phyloP scores from a whole-genome alignment of 2,888 invertebrate species.

The Lithosia quadra region DNA sequence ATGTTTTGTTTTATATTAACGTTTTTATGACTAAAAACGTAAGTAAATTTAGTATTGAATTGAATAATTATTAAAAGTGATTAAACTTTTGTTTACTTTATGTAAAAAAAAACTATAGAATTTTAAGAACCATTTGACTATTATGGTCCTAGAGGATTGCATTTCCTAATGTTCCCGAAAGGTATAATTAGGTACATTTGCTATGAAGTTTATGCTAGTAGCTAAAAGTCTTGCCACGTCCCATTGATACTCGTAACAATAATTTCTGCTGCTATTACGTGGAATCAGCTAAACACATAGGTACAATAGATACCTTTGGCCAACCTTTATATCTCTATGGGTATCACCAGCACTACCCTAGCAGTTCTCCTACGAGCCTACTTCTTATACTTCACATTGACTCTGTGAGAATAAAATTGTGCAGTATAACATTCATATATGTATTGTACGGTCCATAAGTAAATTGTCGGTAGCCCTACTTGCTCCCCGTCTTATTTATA shows the following conservation, averaged over 20 bases:
- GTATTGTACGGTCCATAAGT: neutral
- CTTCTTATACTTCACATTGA: no score
- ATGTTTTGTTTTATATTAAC: neutral
- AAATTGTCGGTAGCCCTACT: constrained; percentile 14
- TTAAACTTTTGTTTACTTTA: neutral
- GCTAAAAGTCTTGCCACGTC: neutral
- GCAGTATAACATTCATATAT: neutral
- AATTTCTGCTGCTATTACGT: neutral
- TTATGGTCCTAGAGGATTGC: neutral
- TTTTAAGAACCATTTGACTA: neutral
- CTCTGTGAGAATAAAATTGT: no score
- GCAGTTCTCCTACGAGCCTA: no score
- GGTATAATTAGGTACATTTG: neutral
- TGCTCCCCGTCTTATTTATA: constrained; percentile 45
- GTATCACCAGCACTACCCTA: no score
- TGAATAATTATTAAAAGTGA: neutral
- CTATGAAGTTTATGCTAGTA: neutral
- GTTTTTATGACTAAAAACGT: neutral
- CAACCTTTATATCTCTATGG: no score
- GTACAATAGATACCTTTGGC: no score
- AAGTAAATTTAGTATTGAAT: neutral
- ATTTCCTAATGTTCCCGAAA: neutral
- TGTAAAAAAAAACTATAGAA: neutral
- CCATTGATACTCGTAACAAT: neutral
- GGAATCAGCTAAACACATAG: no score